Evolutionary conservation across 2,113 vertebrate genomes (phyloP).

Genomic region (Scortum barcoo): DNA sequence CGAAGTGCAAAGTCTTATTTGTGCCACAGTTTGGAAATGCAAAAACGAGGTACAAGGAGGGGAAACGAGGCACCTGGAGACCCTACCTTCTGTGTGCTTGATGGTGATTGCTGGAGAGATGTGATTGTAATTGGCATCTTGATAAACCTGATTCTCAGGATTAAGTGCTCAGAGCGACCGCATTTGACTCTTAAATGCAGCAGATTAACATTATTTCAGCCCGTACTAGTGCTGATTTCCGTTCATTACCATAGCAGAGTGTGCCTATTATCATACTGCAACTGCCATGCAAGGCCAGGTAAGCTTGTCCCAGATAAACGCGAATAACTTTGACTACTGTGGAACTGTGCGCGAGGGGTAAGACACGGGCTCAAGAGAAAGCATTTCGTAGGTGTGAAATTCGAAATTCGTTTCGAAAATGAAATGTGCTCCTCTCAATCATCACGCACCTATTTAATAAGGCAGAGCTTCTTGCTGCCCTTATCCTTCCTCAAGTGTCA

Average conservation of each 20-base stretch:
- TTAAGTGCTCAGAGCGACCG: neutral
- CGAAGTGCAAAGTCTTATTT: neutral
- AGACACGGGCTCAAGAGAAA: neutral
- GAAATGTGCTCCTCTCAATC: neutral
- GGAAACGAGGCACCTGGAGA: conserved; percentile 44
- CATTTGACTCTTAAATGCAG: neutral
- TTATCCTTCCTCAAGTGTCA: neutral
- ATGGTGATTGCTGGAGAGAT: conserved; percentile 39
- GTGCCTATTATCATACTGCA: neutral
- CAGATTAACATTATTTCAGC: neutral
- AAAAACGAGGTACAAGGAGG: neutral
- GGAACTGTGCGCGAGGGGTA: too few relatives aligned
- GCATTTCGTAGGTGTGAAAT: too few relatives aligned
- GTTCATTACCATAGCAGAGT: neutral
- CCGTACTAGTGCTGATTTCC: neutral
- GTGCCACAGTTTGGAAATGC: conserved; percentile 18
- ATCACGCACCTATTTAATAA: neutral
- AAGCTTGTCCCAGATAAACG: neutral
- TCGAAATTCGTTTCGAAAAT: too few relatives aligned
- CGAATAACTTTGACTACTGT: neutral
- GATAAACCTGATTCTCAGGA: conserved; percentile 17
- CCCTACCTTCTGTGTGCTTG: conserved; percentile 1
- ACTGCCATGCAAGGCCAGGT: neutral
- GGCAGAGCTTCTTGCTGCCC: neutral
- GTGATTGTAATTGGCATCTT: conserved; percentile 59